Conservation (phyloP, 1,140 invertebrate genomes). For the Physella acuta region DNA sequence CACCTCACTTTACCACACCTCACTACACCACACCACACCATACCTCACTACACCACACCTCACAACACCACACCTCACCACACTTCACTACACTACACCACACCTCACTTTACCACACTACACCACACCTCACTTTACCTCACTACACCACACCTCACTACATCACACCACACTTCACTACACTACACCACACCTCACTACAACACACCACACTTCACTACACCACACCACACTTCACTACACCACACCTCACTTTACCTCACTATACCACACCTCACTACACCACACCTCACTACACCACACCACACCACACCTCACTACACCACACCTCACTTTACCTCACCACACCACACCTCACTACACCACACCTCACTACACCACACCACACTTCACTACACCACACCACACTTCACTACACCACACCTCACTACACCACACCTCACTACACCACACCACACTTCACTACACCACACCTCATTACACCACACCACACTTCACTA, state of each 20-base stretch:
- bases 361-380: slow-evolving; percentile 25
- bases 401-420: slow-evolving; percentile 15
- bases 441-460: neutral
- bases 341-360: slow-evolving; percentile 23
- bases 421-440: slow-evolving; percentile 8
- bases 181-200: slow-evolving; percentile 1
- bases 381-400: slow-evolving; percentile 25
- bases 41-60: slow-evolving; percentile 7
- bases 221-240: slow-evolving; percentile 1
- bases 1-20: neutral
- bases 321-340: neutral
- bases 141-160: slow-evolving; percentile 9
- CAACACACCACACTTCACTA: slow-evolving; percentile 16
- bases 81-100: slow-evolving; percentile 9
- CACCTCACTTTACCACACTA: slow-evolving; percentile 17
- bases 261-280: slow-evolving; percentile 25
- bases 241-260: slow-evolving; percentile 7
- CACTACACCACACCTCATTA: neutral
- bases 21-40: slow-evolving; percentile 4
- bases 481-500: neutral
- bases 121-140: neutral
- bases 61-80: slow-evolving; percentile 8
- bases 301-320: slow-evolving; percentile 14
- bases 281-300: slow-evolving; percentile 22
- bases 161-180: neutral